phyloP scores from a whole-genome alignment of 2,113 vertebrate genomes.

The Dasyurus viverrinus region DNA sequence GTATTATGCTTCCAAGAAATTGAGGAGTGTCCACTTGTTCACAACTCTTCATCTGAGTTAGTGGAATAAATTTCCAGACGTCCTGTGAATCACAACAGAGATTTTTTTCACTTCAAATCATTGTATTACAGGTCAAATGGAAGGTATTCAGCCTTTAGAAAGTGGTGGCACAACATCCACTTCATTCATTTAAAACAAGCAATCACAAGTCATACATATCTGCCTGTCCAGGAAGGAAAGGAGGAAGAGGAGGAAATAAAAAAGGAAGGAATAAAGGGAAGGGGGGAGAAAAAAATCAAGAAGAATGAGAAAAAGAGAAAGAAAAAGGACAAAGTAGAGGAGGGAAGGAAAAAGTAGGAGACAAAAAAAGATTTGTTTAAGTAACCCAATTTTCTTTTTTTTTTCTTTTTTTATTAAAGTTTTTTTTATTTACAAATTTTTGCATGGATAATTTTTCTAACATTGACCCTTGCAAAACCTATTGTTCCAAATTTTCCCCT shows the following conservation, averaged over 20 bases:
- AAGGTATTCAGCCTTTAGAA: neutral
- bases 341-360: too few relatives aligned
- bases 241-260: too few relatives aligned
- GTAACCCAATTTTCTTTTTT: neutral
- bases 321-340: neutral
- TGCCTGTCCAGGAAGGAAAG: neutral
- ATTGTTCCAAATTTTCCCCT: too few relatives aligned
- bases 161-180: neutral
- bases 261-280: too few relatives aligned
- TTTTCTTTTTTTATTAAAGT: too few relatives aligned
- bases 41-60: neutral
- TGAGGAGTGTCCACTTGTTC: neutral
- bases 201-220: neutral
- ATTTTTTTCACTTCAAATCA: neutral
- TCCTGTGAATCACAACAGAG: neutral
- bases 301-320: too few relatives aligned
- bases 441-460: too few relatives aligned
- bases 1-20: neutral
- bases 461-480: too few relatives aligned
- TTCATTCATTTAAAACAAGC: constrained; percentile 1
- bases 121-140: neutral
- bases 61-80: neutral
- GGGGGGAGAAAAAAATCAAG: too few relatives aligned
- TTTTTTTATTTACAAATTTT: too few relatives aligned
- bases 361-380: constrained; percentile 14